phyloP scores from a whole-genome alignment of 2,797 vertebrate species.

The Clarias platycephalus region DNA sequence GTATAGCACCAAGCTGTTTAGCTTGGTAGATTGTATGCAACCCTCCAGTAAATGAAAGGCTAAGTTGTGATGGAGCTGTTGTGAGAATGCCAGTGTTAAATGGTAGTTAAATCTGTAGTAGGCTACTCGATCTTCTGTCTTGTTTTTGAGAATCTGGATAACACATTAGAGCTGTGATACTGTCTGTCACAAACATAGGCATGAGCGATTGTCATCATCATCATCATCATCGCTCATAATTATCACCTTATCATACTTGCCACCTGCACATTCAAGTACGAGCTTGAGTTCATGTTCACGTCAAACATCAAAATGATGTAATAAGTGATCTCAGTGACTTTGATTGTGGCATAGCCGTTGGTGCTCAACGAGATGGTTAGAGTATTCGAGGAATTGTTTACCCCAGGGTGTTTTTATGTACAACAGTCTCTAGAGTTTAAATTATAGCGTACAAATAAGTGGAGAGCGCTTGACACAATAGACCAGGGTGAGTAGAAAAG shows the following conservation, averaged over 20 bases:
- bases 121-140: slow-evolving; percentile 14
- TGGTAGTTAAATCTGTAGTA: not conserved
- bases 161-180: not conserved
- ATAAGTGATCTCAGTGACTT: not conserved
- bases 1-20: slow-evolving; percentile 31
- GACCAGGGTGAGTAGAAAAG: no score
- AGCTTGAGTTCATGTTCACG: not conserved
- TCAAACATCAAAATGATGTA: not conserved
- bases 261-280: not conserved
- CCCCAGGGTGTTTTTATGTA: not conserved
- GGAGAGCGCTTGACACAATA: no score
- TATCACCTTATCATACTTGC: not conserved
- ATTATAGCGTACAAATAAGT: no score
- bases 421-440: not conserved
- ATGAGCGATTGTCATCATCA: not conserved
- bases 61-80: slow-evolving; percentile 22
- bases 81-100: slow-evolving; percentile 26
- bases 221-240: not conserved
- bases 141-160: slow-evolving; percentile 8
- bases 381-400: not conserved
- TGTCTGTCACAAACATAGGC: slow-evolving; percentile 8
- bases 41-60: slow-evolving; percentile 28
- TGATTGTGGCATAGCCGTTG: not conserved
- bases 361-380: not conserved
- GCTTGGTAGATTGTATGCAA: slow-evolving; percentile 33